Base-by-base conservation (phyloP, 2,113 vertebrate genomes). In the Tenebrosternarchus preto region DNA sequence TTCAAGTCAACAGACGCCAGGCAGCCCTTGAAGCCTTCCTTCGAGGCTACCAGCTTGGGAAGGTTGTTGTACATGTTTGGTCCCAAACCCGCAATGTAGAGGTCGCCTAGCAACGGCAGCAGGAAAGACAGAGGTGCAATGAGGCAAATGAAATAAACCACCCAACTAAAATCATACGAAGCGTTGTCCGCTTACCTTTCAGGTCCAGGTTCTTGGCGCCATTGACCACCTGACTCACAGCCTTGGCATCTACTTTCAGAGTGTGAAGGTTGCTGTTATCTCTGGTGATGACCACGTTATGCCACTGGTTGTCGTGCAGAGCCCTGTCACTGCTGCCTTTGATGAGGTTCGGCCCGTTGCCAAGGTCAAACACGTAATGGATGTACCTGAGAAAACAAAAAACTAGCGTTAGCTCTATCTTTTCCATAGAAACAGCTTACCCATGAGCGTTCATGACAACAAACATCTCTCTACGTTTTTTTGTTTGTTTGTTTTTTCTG, bases 141-240 rank as follows among this genome's bases (percentile, higher is more conserved):
- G 60, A 19, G 55, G 16, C 7, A 5, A 50, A 50, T 50, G 11
- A 50, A 50, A 50, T 50, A 1, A 50, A 12, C 3, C 43, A 50
- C 43, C 12, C 2, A 9, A 15, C 5, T 50, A n/a, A n/a, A n/a
- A n/a, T n/a, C 12, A 50, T 12, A 50, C 9, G 12, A 15, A 50
- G 43, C 43, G 11, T 5, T 31, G 53, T 72, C 66, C 31, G 16
- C 1, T 85, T 93, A 99, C 98, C 98, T 96, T 99, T 99, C 77
- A 99, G 93, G 89, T 99, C 98, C 82, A 99, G 95, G 86, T 99
- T 99, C 91, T 97, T 99, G 87, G 98, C 98, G 79, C 97, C 97
- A 2, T 99, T 99, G 90, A 98, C 97, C 81, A 96, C 96, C 86
- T 99, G 97, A 82, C 95, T 98, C 27, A 97, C 97, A 70, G 95